Percentiles rank a stretch among this genome's conserved stretches.
Conservation (phyloP, 1,140 invertebrate species). For the Drosophila obscura region DNA sequence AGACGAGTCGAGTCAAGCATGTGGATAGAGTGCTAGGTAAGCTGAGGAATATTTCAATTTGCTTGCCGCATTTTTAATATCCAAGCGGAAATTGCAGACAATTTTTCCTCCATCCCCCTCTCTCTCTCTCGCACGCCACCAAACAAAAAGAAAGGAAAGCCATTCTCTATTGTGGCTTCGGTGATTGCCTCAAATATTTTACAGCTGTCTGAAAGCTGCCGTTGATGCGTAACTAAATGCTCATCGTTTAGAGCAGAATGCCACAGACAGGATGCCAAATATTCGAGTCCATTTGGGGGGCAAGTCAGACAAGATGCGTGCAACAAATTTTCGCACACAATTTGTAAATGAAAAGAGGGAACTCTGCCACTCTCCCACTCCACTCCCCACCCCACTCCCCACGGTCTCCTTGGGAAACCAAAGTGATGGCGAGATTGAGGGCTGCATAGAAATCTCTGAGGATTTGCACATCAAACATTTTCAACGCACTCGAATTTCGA, state of each 20-base stretch:
- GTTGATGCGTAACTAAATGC: conserved; percentile 56
- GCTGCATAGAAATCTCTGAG: conserved; percentile 45
- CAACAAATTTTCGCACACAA: conserved; percentile 54
- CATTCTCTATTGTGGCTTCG: conserved; percentile 35
- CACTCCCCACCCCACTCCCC: neutral
- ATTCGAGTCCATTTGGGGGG: conserved; percentile 41
- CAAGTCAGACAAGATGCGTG: conserved; percentile 25
- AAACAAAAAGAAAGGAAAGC: neutral
- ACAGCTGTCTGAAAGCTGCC: conserved; percentile 46
- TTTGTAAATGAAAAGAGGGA: conserved; percentile 49
- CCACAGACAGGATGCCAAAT: conserved; percentile 3
- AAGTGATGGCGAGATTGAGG: conserved; percentile 5
- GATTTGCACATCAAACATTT: conserved; percentile 70
- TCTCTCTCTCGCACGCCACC: conserved; percentile 1
- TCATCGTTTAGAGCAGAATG: conserved; percentile 41
- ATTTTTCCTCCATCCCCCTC: conserved; percentile 8
- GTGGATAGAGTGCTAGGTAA: conserved; percentile 53
- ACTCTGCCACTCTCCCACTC: neutral
- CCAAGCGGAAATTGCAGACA: conserved; percentile 50
- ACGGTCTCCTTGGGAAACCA: neutral
- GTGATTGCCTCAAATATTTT: conserved; percentile 67
- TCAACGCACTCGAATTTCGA: conserved; percentile 43
- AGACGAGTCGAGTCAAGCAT: conserved; percentile 8
- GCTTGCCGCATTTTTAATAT: conserved; percentile 55
- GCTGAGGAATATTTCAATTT: conserved; percentile 67